Conservation (phyloP, 2,888 invertebrate species). For the Schizaphis graminum region DNA sequence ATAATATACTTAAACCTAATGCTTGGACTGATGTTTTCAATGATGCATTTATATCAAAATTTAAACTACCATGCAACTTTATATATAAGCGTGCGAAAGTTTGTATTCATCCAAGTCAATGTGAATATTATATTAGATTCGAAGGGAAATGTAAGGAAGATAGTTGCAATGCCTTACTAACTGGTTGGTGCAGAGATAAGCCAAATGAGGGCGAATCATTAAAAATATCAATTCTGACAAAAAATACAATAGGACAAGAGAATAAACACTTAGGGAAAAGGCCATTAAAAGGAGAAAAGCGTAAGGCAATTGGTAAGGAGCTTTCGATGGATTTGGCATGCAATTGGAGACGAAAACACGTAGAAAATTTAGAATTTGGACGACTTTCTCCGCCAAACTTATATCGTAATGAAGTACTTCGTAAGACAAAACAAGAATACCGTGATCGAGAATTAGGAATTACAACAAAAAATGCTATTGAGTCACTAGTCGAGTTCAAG, state of each 20-base stretch:
- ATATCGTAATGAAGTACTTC: neutral
- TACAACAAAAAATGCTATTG: neutral
- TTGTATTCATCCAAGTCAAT: neutral
- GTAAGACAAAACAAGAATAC: neutral
- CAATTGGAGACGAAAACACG: neutral
- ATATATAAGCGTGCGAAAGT: neutral
- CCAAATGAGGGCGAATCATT: neutral
- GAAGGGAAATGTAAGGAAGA: neutral
- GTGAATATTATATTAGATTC: neutral
- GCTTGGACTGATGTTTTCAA: neutral
- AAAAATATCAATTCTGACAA: neutral
- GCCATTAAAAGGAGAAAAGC: neutral
- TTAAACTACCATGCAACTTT: neutral
- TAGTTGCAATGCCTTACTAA: neutral
- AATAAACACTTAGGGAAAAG: neutral
- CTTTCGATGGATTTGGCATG: neutral
- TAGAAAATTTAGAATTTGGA: conserved; percentile 2
- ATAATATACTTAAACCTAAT: conserved; percentile 1
- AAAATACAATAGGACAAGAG: neutral
- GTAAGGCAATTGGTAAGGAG: neutral
- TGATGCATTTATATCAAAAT: neutral
- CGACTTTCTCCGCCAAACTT: neutral
- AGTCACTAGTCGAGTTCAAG: neutral
- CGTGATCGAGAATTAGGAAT: neutral
- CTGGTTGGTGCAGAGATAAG: neutral